A percentile compares a stretch with the other conserved stretches of the same genome.
Evolutionary conservation across 2,797 vertebrate genomes (phyloP).

Genomic region (Chaenodraco wilsoni): DNA sequence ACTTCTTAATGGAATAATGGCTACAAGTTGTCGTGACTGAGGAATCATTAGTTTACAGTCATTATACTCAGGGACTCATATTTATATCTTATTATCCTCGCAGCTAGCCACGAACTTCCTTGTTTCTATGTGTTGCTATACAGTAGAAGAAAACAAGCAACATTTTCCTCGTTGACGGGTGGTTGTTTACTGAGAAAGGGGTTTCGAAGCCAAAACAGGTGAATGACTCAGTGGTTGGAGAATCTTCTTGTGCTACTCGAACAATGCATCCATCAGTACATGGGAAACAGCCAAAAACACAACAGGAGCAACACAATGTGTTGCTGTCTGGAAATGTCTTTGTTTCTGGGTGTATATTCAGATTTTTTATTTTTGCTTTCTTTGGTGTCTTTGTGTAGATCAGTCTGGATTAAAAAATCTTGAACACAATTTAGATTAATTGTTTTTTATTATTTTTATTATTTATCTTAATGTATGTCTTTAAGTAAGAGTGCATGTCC

Average conservation of each 20-base stretch:
- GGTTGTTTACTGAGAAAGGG: slow-evolving; percentile 34
- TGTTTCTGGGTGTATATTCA: slow-evolving; percentile 2
- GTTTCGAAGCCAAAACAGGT: slow-evolving; percentile 67
- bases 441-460: neutral
- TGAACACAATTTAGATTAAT: neutral
- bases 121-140: slow-evolving; percentile 30
- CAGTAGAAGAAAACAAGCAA: slow-evolving; percentile 62
- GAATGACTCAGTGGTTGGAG: slow-evolving; percentile 72
- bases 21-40: slow-evolving; percentile 1
- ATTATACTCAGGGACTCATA: neutral
- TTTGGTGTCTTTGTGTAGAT: neutral
- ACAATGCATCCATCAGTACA: slow-evolving; percentile 80
- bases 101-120: slow-evolving; percentile 19
- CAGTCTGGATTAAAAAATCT: neutral
- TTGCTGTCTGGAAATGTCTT: neutral
- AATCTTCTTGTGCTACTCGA: slow-evolving; percentile 73
- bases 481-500: neutral
- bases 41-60: slow-evolving; percentile 21
- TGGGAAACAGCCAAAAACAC: slow-evolving; percentile 85
- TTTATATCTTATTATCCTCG: slow-evolving; percentile 1
- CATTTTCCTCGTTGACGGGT: slow-evolving; percentile 54
- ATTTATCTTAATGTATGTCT: neutral
- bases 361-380: neutral
- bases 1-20: slow-evolving; percentile 2
- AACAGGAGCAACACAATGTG: slow-evolving; percentile 69